phyloP scores from a whole-genome alignment of 2,888 invertebrate genomes.

The Notocelia uddmanniana region DNA sequence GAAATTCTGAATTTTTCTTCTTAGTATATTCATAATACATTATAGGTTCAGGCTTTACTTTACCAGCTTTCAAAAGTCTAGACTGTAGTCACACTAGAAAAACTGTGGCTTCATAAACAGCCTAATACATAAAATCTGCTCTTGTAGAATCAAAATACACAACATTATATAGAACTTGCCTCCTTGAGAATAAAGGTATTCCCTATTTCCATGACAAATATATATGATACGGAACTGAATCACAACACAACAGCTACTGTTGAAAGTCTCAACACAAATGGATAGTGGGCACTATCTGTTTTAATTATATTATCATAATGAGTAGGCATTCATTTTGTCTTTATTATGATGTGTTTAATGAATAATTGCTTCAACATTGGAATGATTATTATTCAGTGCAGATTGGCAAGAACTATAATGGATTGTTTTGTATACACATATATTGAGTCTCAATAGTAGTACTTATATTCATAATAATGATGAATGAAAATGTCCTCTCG shows the following conservation, averaged over 20 bases:
- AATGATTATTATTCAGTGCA: no score
- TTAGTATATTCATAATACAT: neutral
- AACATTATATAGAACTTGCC: slow-evolving; percentile 8
- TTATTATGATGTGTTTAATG: no score
- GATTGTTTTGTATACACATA: no score
- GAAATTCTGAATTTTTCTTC: no score
- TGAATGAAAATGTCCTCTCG: neutral
- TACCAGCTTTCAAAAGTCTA: no score
- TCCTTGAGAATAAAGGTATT: neutral
- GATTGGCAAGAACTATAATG: no score
- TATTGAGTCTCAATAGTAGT: neutral
- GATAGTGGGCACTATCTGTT: neutral
- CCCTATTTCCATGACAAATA: slow-evolving; percentile 1
- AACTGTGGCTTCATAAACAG: no score
- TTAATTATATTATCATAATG: no score
- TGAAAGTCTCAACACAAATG: slow-evolving; percentile 8
- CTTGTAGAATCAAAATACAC: neutral
- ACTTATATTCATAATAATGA: neutral
- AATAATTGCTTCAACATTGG: no score
- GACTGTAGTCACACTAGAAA: no score
- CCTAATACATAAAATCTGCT: neutral
- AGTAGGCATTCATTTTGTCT: no score
- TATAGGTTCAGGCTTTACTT: no score
- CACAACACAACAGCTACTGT: slow-evolving; percentile 3
- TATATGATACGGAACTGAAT: neutral